Evolutionary conservation across 2,113 vertebrate genomes (phyloP).

Genomic region (Opisthocomus hoazin): DNA sequence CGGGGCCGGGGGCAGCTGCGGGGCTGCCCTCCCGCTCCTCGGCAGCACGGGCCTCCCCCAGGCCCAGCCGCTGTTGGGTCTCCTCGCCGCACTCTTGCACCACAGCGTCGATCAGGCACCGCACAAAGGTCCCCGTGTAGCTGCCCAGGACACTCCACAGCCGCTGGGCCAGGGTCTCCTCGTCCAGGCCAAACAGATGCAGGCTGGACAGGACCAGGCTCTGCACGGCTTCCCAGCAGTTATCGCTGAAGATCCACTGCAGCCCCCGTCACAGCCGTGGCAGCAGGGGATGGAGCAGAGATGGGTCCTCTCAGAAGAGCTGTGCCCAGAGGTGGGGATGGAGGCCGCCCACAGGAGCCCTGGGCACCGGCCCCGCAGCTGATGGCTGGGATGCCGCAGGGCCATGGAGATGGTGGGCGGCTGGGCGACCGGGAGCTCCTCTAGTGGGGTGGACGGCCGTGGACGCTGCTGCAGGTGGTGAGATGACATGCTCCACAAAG

Average conservation of each 20-base stretch:
- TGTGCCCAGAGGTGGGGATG: no score
- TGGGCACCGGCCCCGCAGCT: not conserved
- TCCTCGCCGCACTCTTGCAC: rapidly evolving
- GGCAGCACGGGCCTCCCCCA: rapidly evolving
- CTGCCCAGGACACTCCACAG: rapidly evolving
- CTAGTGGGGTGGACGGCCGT: rapidly evolving
- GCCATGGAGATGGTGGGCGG: rapidly evolving
- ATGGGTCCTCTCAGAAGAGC: not conserved
- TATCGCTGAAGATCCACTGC: not conserved
- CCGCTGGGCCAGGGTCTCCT: not conserved
- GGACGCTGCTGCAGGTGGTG: no score
- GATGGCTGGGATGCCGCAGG: not conserved
- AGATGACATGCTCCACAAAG: not conserved
- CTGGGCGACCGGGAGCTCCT: no score
- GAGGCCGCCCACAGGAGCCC: not conserved
- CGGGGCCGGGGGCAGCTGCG: rapidly evolving
- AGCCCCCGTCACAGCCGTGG: not conserved
- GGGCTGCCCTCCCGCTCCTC: not conserved
- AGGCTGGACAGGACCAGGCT: not conserved
- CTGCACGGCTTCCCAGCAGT: not conserved
- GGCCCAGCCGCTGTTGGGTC: rapidly evolving
- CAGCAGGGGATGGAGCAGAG: not conserved
- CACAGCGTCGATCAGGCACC: rapidly evolving
- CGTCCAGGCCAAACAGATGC: not conserved
- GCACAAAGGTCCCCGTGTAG: not conserved